Evolutionary conservation across 2,797 vertebrate genomes (phyloP).

Genomic region (Amazona ochrocephala): DNA sequence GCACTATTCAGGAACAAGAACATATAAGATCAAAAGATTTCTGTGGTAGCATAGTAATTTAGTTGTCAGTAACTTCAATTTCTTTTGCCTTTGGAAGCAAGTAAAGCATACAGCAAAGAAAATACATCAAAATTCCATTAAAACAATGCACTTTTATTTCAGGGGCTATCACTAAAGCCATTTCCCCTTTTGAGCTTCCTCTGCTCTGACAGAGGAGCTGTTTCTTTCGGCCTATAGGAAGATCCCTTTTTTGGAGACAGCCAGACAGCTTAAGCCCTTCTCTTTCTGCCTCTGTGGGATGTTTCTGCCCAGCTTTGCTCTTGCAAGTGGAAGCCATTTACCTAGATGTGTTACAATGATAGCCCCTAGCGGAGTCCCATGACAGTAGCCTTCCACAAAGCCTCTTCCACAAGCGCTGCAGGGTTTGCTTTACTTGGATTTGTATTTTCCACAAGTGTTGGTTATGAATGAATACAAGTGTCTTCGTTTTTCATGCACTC

Average conservation of each 20-base stretch:
- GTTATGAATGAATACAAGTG: background rate
- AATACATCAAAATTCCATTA: background rate
- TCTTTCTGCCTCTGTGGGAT: background rate
- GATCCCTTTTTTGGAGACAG: background rate
- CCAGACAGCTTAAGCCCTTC: background rate
- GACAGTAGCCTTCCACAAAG: background rate
- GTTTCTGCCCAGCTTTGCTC: background rate
- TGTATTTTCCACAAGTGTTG: background rate
- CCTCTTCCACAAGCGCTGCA: background rate
- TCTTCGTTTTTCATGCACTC: background rate
- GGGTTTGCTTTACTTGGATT: background rate
- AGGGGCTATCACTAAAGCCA: background rate
- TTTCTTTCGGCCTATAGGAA: background rate
- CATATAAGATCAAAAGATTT: background rate
- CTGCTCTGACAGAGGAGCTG: background rate
- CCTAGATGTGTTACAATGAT: background rate
- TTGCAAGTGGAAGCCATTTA: background rate
- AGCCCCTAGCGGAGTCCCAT: slow-evolving; percentile 1
- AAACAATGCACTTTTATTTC: background rate
- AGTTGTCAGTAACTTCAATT: background rate
- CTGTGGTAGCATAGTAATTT: background rate
- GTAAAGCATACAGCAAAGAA: background rate
- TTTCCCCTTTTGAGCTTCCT: background rate
- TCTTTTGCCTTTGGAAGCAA: background rate
- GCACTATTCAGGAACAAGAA: background rate